Conservation (phyloP, 2,888 invertebrate genomes). For the Phengaris arion region DNA sequence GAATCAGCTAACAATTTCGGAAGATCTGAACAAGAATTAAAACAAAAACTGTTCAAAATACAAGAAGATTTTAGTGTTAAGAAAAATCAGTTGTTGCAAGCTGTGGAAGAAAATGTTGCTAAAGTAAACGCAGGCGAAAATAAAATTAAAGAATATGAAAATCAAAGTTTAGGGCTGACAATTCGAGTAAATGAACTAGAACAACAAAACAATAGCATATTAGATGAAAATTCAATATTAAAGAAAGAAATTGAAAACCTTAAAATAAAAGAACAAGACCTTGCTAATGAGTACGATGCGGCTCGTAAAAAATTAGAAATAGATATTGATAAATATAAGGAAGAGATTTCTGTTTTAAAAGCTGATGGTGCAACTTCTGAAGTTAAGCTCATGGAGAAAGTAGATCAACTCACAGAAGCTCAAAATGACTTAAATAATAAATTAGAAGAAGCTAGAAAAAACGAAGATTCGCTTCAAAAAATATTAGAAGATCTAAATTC, state of each 20-base stretch:
- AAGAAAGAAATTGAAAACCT: conserved; percentile 65
- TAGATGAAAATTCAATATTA: conserved; percentile 67
- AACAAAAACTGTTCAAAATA: conserved; percentile 68
- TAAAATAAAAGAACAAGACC: conserved; percentile 63
- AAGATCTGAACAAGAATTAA: conserved; percentile 69
- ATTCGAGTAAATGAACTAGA: conserved; percentile 56
- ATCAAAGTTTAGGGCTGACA: conserved; percentile 49
- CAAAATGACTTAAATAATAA: conserved; percentile 73
- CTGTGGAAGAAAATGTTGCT: conserved; percentile 61
- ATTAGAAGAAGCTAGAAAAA: conserved; percentile 69
- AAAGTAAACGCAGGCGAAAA: conserved; percentile 59
- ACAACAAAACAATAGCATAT: conserved; percentile 58
- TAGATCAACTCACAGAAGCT: conserved; percentile 71
- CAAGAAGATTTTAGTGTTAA: conserved; percentile 66
- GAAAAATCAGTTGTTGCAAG: conserved; percentile 59
- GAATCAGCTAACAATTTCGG: conserved; percentile 67
- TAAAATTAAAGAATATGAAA: conserved; percentile 62
- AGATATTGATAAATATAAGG: conserved; percentile 70
- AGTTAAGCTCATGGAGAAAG: conserved; percentile 72
- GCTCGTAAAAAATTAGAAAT: conserved; percentile 65
- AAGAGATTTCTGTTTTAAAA: conserved; percentile 66
- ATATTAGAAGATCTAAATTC: conserved; percentile 66
- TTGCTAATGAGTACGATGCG: conserved; percentile 58
- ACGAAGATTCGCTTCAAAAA: conserved; percentile 73
- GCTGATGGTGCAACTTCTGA: conserved; percentile 68